Evolutionary conservation across 2,113 vertebrate species (phyloP), one percentile per base, ranked within the genome.

Genomic region (Dendropsophus ebraccatus): DNA sequence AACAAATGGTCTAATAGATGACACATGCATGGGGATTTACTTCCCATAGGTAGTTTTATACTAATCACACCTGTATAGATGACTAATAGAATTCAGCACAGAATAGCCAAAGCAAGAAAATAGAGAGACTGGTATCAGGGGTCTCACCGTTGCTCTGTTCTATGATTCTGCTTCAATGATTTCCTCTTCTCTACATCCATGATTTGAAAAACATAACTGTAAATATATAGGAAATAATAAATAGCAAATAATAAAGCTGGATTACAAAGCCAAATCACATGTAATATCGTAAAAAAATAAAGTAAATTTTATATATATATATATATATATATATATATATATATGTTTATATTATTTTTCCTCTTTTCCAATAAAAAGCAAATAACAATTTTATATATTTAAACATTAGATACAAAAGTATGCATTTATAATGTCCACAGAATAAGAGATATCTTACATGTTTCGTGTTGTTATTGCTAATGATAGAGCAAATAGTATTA

Each of bases 131-230:
- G 47, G 47, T 49, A 49, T 49, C 47, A 49, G 47, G 19, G 0
- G 14, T 30, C 37, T 84, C 58, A 84, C 82, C 82, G 21, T 23
- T 75, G 50, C 9, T 21, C 23, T 58, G 69, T 7, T 56, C 35
- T 73, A 37, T 83, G 30, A 74, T 30, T 56, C 13, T 4, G 19
- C 8, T 41, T 74, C 3, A 41, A 37, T 7, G 30, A 28, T 35
- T 28, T 75, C 21, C n/a, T 60, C 16, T 28, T 41, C 4, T 30
- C 70, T 11, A 45, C 7, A 19, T 74, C 82, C 82, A 84, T 74
- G 8, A 13, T 30, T 2, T 0, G 23, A 12, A 49, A 47, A 60
- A 30, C 47, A 58, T 0, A 75, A 28, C 52, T 9, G 78, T 19
- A 2, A 82, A 83, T 67, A 30, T 47, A 28, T 12, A 14, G 2